Evolutionary conservation across 2,113 vertebrate species (phyloP), one percentile per base, ranked within the genome.

Genomic region (Columbina picui): DNA sequence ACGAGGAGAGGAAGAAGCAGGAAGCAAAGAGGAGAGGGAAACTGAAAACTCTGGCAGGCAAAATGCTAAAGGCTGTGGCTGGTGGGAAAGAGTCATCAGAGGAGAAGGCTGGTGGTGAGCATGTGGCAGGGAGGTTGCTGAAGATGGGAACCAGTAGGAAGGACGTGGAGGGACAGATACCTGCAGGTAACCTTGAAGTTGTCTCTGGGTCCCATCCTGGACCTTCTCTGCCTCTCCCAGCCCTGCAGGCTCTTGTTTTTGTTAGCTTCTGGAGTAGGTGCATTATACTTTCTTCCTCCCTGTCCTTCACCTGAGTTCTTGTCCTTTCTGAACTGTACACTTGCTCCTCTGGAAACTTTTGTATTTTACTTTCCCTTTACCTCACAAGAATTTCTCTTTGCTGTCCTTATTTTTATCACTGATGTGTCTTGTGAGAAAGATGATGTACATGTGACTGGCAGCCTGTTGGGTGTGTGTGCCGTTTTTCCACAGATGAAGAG

Each of bases 141-240:
- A 90, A 95, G 83, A 61, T 30, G 18, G 26, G 77, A 83, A 56
- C 34, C 30, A 17, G 30, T 7, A 34, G 23, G 61, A 95, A 79
- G 50, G 36, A 41, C 78, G 49, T 1, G 0, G 71, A 84, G 49
- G 69, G 61, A 84, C 39, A 22, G 36, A 50, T 0, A 1, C 57
- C 83, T 84, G 86, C 94, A 96, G 96, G 95, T 95, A 96, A 96
- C 61, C n/a, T 76, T 82, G 57, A 75, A n/a, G 15, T 84, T 64
- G 14, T 64, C 53, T 87, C 56, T 77, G 43, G 30, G 41, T 50
- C 25, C 67, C 81, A n/a, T 47, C 63, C 45, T 89, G n/a, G 50
- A 67, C 32, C 29, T 65, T 71, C 56, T 84, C 38, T 89, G 50
- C 41, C 29, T 60, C 63, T 83, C n/a, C 61, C 89, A 79, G 50